Conservation (phyloP, 2,113 vertebrate genomes). For the Grammomys dolichurus region DNA sequence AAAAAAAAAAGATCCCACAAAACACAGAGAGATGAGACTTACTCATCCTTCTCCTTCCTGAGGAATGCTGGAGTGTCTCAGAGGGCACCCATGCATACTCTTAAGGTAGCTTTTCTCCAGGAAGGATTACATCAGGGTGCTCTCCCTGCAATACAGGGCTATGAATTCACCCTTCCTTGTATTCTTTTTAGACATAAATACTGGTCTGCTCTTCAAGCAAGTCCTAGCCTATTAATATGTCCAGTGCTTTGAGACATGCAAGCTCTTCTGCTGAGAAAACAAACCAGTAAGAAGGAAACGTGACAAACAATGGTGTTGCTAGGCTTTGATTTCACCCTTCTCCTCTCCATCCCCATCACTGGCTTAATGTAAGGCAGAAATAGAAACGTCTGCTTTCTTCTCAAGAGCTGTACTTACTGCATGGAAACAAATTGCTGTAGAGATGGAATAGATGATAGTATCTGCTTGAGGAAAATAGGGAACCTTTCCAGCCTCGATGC, state of each 20-base stretch:
- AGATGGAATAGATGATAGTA: slow-evolving; percentile 96
- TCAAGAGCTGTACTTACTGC: slow-evolving; percentile 91
- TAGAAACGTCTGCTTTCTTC: background rate
- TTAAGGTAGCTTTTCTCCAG: background rate
- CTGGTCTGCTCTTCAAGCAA: slow-evolving; percentile 15
- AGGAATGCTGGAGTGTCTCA: background rate
- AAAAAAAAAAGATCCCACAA: background rate
- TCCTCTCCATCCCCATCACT: background rate
- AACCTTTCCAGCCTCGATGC: slow-evolving; percentile 96
- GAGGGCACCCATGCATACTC: slow-evolving; percentile 13
- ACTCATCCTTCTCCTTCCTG: background rate
- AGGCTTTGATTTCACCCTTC: background rate
- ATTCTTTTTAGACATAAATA: slow-evolving; percentile 51
- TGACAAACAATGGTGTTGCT: background rate
- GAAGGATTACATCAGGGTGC: slow-evolving; percentile 28
- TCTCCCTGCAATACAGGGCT: background rate
- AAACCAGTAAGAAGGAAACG: background rate
- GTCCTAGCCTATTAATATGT: background rate
- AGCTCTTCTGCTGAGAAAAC: background rate
- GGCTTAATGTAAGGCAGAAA: slow-evolving; percentile 50
- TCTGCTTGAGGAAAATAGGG: slow-evolving; percentile 98
- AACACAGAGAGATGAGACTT: slow-evolving; percentile 7
- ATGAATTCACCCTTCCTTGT: slow-evolving; percentile 27
- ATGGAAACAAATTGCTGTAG: slow-evolving; percentile 98
- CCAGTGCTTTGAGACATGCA: slow-evolving; percentile 47